phyloP scores from a whole-genome alignment of 2,888 invertebrate genomes.

The Parelbella ahira region DNA sequence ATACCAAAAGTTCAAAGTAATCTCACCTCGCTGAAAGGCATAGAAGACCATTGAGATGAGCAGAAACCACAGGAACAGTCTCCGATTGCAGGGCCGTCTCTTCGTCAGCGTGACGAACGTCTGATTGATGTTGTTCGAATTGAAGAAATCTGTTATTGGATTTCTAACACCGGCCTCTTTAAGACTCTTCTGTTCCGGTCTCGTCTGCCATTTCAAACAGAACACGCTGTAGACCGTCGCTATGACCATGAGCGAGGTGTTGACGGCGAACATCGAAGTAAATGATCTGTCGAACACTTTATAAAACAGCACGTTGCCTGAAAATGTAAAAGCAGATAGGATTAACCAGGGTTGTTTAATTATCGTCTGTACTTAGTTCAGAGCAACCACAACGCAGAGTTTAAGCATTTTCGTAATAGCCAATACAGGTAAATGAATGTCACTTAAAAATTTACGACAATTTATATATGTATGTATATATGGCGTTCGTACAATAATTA shows the following conservation, averaged over 20 bases:
- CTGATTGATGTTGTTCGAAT: constrained; percentile 82
- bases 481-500: too few species aligned
- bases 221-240: constrained; percentile 84
- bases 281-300: constrained; percentile 83
- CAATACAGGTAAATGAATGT: too few species aligned
- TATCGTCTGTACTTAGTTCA: too few species aligned
- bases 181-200: constrained; percentile 81
- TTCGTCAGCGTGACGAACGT: constrained; percentile 83
- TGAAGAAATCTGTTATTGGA: constrained; percentile 85
- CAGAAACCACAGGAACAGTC: constrained; percentile 84
- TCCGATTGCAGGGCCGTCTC: constrained; percentile 76
- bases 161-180: constrained; percentile 80
- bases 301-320: constrained; percentile 84
- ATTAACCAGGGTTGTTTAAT: too few species aligned
- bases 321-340: constrained; percentile 31
- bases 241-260: constrained; percentile 80
- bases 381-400: too few species aligned
- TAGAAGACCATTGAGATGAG: constrained; percentile 88
- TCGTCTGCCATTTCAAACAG: constrained; percentile 86
- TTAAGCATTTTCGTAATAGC: too few species aligned
- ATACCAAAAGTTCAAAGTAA: too few species aligned
- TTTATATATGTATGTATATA: too few species aligned
- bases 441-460: too few species aligned
- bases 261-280: constrained; percentile 87
- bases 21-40: constrained; percentile 89